Percentiles rank a stretch among this genome's conserved stretches.
Conservation (phyloP, 2,797 vertebrate species). For the Pygocentrus nattereri region DNA sequence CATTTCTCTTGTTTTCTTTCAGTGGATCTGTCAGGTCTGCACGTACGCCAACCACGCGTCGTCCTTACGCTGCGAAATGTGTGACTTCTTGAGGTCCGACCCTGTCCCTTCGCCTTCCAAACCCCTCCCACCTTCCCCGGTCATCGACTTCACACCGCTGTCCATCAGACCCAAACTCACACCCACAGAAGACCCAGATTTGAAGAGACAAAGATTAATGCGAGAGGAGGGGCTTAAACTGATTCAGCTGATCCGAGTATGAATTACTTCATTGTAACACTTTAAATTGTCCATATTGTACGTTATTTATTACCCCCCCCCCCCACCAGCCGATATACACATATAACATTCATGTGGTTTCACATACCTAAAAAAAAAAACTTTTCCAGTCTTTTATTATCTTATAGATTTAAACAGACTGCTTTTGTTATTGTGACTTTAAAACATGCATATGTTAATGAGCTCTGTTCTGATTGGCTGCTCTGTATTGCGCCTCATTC, state of each 20-base stretch:
- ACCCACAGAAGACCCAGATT: slow-evolving; percentile 74
- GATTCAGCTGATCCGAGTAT: slow-evolving; percentile 83
- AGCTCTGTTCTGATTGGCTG: too few species aligned
- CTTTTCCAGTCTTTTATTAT: too few species aligned
- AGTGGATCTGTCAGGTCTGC: slow-evolving; percentile 89
- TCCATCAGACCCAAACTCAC: slow-evolving; percentile 66
- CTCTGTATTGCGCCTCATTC: too few species aligned
- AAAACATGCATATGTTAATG: too few species aligned
- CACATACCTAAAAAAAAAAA: too few species aligned
- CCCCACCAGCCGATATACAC: too few species aligned
- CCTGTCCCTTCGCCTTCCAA: slow-evolving; percentile 68
- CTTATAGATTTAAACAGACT: too few species aligned
- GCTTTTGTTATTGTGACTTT: too few species aligned
- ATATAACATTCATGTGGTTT: too few species aligned
- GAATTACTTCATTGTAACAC: background rate
- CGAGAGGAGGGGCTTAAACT: slow-evolving; percentile 86
- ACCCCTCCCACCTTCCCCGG: slow-evolving; percentile 74
- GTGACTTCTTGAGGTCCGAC: slow-evolving; percentile 79
- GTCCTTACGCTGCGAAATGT: slow-evolving; percentile 84
- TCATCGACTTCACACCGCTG: slow-evolving; percentile 67
- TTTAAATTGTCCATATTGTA: background rate
- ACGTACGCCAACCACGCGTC: slow-evolving; percentile 86
- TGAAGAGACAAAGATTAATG: slow-evolving; percentile 82
- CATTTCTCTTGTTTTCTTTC: slow-evolving; percentile 17
- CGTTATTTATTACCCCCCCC: too few species aligned